phyloP scores from a whole-genome alignment of 2,888 invertebrate species.

The Andrena fulva region DNA sequence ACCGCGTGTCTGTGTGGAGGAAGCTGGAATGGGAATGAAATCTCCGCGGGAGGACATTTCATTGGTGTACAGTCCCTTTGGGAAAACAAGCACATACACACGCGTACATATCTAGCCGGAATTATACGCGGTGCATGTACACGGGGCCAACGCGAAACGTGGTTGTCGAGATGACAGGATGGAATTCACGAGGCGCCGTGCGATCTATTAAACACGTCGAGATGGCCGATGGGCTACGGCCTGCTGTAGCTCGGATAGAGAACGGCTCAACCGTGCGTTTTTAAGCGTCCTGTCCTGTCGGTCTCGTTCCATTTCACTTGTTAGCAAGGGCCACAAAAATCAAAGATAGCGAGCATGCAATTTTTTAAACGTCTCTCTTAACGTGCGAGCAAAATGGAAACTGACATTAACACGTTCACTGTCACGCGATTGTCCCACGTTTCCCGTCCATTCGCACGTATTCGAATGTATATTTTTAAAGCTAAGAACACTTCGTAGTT shows the following conservation, averaged over 20 bases:
- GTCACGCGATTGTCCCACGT: too few relatives aligned
- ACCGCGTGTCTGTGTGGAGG: slow-evolving; percentile 11
- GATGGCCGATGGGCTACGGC: slow-evolving; percentile 44
- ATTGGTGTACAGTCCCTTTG: slow-evolving; percentile 52
- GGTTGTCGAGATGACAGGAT: slow-evolving; percentile 67
- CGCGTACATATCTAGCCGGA: slow-evolving; percentile 52
- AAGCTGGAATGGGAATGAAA: slow-evolving; percentile 49
- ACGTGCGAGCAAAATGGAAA: slow-evolving; percentile 1
- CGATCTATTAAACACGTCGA: slow-evolving; percentile 75
- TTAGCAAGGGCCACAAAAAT: slow-evolving; percentile 3
- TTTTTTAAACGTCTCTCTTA: slow-evolving; percentile 14
- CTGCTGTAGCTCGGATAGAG: slow-evolving; percentile 23
- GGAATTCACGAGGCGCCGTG: slow-evolving; percentile 75
- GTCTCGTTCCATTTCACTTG: slow-evolving; percentile 31
- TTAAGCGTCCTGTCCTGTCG: slow-evolving; percentile 33
- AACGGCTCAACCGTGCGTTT: slow-evolving; percentile 43
- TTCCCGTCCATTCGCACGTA: too few relatives aligned
- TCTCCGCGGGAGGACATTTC: slow-evolving; percentile 54
- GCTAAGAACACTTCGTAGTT: too few relatives aligned
- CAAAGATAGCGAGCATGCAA: neutral
- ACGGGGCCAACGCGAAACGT: slow-evolving; percentile 57
- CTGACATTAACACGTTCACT: neutral
- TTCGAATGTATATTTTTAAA: too few relatives aligned
- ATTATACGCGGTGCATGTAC: slow-evolving; percentile 54
- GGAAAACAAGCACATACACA: slow-evolving; percentile 59